Conservation (phyloP, 2,113 vertebrate genomes). For the Mormyrus iriodes region DNA sequence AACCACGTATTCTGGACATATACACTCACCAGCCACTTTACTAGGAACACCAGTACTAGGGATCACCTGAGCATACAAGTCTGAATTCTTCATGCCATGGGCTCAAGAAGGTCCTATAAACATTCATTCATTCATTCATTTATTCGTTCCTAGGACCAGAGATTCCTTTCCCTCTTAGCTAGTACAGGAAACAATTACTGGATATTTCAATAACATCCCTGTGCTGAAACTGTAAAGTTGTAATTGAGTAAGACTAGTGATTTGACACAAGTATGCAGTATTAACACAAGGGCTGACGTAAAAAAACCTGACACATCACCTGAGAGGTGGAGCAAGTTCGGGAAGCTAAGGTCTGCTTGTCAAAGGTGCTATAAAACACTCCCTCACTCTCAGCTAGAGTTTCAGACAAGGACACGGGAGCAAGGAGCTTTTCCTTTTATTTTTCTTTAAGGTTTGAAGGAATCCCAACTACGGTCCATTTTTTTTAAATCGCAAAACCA, state of each 20-base stretch:
- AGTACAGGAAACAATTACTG: neutral
- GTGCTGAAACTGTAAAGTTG: neutral
- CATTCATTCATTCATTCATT: no score
- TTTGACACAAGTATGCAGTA: neutral
- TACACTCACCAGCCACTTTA: no score
- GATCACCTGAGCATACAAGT: no score
- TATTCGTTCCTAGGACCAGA: no score
- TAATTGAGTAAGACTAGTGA: neutral
- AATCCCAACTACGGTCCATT: neutral
- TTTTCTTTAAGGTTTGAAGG: neutral
- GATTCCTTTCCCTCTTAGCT: neutral
- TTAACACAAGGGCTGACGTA: neutral
- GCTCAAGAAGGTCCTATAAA: no score
- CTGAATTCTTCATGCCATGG: no score
- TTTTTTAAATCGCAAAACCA: neutral
- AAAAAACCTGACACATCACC: neutral
- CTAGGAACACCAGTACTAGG: no score
- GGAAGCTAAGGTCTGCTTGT: neutral
- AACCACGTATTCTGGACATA: no score
- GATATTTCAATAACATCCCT: neutral
- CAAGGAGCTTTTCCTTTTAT: neutral
- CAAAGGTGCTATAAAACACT: neutral
- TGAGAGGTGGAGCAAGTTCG: neutral
- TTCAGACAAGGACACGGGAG: neutral
- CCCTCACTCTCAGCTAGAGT: neutral